Conservation (phyloP, 2,888 invertebrate genomes). For the Cantharis flavilabris region DNA sequence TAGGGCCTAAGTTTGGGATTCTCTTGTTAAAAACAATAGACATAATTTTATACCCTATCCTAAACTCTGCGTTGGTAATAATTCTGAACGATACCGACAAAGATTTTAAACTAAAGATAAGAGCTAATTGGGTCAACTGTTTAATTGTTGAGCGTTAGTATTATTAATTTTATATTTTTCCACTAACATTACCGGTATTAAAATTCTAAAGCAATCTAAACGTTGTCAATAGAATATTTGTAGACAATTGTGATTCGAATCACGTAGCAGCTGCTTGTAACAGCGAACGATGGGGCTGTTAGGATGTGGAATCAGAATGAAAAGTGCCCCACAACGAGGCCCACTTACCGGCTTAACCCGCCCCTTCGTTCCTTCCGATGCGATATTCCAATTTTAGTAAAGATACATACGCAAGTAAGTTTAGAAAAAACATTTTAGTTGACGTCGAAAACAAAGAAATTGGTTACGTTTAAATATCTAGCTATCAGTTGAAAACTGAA, state of each 20-base stretch:
- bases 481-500: background rate
- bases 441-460: conserved; percentile 19
- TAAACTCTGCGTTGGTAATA: background rate
- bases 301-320: conserved; percentile 52
- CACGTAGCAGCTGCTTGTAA: conserved; percentile 52
- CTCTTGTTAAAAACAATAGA: background rate
- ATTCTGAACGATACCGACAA: background rate
- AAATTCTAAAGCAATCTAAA: conserved; percentile 45
- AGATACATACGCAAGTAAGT: conserved; percentile 34
- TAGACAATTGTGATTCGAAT: conserved; percentile 42
- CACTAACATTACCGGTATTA: conserved; percentile 41
- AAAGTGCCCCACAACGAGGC: conserved; percentile 51
- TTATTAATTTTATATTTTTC: conserved; percentile 32
- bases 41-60: background rate
- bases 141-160: conserved; percentile 12
- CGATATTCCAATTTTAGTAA: conserved; percentile 41
- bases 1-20: background rate
- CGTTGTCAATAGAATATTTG: conserved; percentile 53
- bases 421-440: conserved; percentile 31
- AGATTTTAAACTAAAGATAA: background rate
- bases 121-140: conserved; percentile 17
- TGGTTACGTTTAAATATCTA: background rate
- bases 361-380: conserved; percentile 40
- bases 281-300: conserved; percentile 49
- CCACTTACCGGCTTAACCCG: conserved; percentile 49